A percentile compares a stretch with the other conserved stretches of the same genome.
These are phyloP conservation scores for Enteromius radiatus DNA, from an alignment of 2,797 vertebrate genomes.

Conservation along the genomic window DNA sequence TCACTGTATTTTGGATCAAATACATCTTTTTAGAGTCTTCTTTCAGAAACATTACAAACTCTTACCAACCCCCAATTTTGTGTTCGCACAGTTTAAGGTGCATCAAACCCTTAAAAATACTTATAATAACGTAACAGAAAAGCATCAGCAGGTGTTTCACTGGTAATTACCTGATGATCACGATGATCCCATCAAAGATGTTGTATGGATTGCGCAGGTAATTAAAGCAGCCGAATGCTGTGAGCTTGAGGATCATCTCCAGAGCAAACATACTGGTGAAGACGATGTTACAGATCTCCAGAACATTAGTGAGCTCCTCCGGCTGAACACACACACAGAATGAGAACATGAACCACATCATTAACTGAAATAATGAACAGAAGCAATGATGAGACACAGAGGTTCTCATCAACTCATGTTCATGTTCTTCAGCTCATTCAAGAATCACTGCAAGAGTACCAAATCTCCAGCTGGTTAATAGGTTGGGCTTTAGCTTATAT, in stretches of 20 bases:
- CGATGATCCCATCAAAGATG: constrained; percentile 94
- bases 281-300: constrained; percentile 98
- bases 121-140: background rate
- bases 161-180: constrained; percentile 90
- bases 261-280: constrained; percentile 98
- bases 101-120: background rate
- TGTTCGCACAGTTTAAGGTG: background rate
- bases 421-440: background rate
- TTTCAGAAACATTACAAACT: background rate
- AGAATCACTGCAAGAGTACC: background rate
- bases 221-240: constrained; percentile 90
- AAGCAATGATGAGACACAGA: background rate
- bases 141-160: background rate
- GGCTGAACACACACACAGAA: constrained; percentile 75
- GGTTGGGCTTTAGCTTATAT: background rate
- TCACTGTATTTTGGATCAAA: background rate
- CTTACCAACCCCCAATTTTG: background rate
- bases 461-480: background rate
- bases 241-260: constrained; percentile 96
- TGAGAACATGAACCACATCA: background rate
- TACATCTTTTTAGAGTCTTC: background rate
- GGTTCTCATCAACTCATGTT: background rate
- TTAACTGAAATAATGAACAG: constrained; percentile 1
- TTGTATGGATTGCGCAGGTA: constrained; percentile 96
- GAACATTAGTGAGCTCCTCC: constrained; percentile 91